phyloP scores from a whole-genome alignment of 2,797 vertebrate genomes.

The Lophotriccus pileatus region DNA sequence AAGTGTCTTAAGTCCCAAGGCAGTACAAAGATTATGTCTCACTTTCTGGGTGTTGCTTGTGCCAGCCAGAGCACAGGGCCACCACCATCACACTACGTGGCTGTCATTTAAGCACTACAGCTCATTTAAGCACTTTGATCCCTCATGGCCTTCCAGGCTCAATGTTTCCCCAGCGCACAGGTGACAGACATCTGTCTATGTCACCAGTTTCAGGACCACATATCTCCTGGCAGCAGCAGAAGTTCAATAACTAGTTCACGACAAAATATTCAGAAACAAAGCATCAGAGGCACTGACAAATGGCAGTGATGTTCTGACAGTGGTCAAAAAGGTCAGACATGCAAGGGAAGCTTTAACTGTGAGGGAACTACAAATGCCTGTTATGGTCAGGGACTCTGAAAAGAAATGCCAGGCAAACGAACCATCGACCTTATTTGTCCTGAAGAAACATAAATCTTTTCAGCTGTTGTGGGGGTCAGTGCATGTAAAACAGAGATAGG shows the following conservation, averaged over 20 bases:
- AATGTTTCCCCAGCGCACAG: background rate
- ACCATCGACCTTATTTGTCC: fast-evolving
- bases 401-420: background rate
- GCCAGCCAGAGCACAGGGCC: background rate
- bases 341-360: background rate
- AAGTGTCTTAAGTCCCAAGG: background rate
- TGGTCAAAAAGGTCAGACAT: background rate
- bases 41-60: background rate
- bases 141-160: background rate
- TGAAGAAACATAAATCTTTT: background rate
- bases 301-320: background rate
- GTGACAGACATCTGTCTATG: background rate
- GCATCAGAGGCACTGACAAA: background rate
- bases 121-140: background rate
- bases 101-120: background rate
- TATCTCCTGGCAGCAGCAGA: background rate
- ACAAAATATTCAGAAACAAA: background rate
- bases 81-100: background rate
- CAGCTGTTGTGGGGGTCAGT: background rate
- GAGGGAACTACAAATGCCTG: background rate
- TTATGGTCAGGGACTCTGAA: background rate
- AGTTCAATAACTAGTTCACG: background rate
- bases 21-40: background rate
- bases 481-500: background rate
- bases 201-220: background rate